Conservation (phyloP, 2,888 invertebrate genomes). For the Cenopis cana region DNA sequence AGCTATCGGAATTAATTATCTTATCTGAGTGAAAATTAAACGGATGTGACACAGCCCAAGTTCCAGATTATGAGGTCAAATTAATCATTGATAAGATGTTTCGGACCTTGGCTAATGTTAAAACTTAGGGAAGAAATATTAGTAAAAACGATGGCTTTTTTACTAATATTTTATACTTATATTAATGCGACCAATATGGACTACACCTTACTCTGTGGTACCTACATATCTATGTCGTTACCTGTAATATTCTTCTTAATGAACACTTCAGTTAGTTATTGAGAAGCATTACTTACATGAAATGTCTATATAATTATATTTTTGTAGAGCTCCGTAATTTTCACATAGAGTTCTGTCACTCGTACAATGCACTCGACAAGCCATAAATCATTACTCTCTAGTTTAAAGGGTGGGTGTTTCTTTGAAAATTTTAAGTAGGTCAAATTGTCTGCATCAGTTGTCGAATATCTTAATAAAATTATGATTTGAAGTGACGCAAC, state of each 20-base stretch:
- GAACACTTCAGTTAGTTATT: neutral
- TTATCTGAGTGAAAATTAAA: constrained; percentile 75
- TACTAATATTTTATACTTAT: too few species aligned
- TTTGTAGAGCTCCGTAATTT: neutral
- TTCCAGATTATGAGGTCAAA: constrained; percentile 69
- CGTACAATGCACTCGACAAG: constrained; percentile 7
- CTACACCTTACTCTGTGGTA: neutral
- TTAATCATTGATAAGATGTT: constrained; percentile 69
- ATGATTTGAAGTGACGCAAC: too few species aligned
- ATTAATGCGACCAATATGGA: neutral
- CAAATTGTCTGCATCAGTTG: neutral
- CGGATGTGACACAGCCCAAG: constrained; percentile 65
- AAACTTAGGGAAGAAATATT: neutral
- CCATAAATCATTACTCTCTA: constrained; percentile 15
- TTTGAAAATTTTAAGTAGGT: constrained; percentile 7
- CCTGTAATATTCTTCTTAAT: too few species aligned
- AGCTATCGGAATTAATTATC: constrained; percentile 69
- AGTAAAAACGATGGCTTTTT: too few species aligned
- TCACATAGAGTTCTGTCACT: neutral
- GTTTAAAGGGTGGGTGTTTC: neutral
- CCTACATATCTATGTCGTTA: too few species aligned
- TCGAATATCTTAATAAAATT: neutral
- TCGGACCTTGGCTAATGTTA: constrained; percentile 26
- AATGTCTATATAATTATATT: neutral
- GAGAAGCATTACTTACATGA: too few species aligned